phyloP scores from a whole-genome alignment of 2,113 vertebrate genomes.

The Kryptolebias marmoratus region DNA sequence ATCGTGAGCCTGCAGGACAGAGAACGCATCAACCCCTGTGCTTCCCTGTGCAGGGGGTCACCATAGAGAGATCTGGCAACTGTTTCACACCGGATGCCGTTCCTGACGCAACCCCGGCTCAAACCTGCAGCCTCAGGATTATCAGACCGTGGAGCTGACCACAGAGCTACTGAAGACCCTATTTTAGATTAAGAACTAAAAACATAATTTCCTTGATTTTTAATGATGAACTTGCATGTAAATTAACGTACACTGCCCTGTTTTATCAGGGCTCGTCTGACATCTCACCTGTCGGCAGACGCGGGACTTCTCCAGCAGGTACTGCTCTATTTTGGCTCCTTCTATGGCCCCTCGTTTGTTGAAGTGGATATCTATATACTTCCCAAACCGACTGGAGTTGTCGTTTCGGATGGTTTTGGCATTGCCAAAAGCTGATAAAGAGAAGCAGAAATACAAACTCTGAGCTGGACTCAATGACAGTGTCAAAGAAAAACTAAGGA shows the following conservation, averaged over 20 bases:
- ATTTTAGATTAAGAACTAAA: no score
- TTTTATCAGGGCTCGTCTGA: no score
- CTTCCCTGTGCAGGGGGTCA: neutral
- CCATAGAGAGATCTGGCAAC: no score
- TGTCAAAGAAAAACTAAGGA: no score
- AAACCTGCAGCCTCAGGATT: no score
- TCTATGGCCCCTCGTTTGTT: constrained; percentile 77
- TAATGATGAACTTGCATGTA: neutral
- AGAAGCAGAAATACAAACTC: neutral
- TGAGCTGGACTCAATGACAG: neutral
- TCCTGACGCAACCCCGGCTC: no score
- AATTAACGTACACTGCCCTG: neutral
- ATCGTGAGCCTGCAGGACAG: constrained; percentile 83
- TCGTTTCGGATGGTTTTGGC: constrained; percentile 80
- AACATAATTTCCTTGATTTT: no score
- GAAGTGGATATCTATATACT: constrained; percentile 79
- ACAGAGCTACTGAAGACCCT: no score
- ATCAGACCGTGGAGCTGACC: no score
- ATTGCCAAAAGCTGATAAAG: constrained; percentile 70
- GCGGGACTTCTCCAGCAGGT: constrained; percentile 78
- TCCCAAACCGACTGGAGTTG: constrained; percentile 79
- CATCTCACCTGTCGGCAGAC: constrained; percentile 76
- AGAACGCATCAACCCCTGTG: neutral
- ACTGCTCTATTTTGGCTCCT: constrained; percentile 79
- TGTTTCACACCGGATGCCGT: no score